Conservation (phyloP, 2,113 vertebrate species). For the Alligator sinensis region DNA sequence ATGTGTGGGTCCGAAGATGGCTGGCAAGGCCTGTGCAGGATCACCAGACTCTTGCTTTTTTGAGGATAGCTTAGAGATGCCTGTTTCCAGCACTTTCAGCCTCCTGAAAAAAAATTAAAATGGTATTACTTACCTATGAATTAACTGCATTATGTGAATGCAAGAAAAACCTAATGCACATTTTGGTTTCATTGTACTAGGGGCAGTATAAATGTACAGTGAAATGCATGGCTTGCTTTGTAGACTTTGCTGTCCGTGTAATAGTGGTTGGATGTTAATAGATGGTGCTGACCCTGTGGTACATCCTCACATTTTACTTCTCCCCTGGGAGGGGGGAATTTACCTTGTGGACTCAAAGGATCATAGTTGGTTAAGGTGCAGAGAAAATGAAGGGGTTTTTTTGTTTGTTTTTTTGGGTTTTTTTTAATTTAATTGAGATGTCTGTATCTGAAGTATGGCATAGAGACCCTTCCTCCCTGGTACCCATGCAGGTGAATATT, state of each 20-base stretch:
- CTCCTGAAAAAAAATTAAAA: not conserved
- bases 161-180: not conserved
- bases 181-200: not conserved
- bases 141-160: not conserved
- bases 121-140: not conserved
- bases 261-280: not conserved
- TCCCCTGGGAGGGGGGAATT: not conserved
- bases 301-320: not conserved
- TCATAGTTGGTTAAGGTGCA: not conserved
- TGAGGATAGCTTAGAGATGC: not conserved
- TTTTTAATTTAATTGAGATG: not conserved
- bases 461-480: not conserved
- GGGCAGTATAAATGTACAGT: not conserved
- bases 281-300: not conserved
- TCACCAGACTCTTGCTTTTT: not conserved
- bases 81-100: not conserved
- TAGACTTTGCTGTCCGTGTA: not conserved
- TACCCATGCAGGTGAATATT: not conserved
- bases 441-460: not conserved
- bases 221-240: not conserved
- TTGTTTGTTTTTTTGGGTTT: not conserved
- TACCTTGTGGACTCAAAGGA: too few species aligned
- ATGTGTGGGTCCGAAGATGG: too few species aligned
- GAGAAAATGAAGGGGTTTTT: not conserved
- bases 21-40: too few species aligned